Evolutionary conservation across 2,888 invertebrate species (phyloP).

Genomic region (Cosmia trapezina): DNA sequence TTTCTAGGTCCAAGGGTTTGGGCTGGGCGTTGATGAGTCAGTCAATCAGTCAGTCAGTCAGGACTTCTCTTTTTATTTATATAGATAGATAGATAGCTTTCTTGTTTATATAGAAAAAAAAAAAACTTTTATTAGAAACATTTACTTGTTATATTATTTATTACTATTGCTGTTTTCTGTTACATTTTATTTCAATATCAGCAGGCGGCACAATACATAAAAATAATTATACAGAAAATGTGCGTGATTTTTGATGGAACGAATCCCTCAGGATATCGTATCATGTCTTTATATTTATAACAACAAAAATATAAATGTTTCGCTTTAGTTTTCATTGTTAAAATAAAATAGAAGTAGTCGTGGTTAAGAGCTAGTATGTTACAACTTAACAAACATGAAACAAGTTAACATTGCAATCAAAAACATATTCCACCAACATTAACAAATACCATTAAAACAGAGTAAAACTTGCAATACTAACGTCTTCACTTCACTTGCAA

Average conservation of each 20-base stretch:
- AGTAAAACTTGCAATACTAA: conserved; percentile 16
- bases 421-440: conserved; percentile 13
- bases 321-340: background rate
- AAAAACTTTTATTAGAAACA: background rate
- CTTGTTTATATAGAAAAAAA: background rate
- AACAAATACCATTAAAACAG: conserved; percentile 19
- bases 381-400: background rate
- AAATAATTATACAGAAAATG: background rate
- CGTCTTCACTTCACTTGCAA: conserved; percentile 26
- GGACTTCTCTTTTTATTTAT: no score
- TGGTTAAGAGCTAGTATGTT: background rate
- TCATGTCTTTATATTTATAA: background rate
- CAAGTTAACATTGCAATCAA: conserved; percentile 6
- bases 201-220: background rate
- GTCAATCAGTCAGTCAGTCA: no score
- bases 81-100: no score
- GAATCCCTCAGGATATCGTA: background rate
- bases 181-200: background rate
- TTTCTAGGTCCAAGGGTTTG: no score
- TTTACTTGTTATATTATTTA: background rate
- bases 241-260: no score
- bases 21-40: no score
- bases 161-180: background rate
- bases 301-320: no score
- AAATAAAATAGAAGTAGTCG: background rate